phyloP scores from a whole-genome alignment of 2,888 invertebrate species.

The Eumacrocentrus americanus region DNA sequence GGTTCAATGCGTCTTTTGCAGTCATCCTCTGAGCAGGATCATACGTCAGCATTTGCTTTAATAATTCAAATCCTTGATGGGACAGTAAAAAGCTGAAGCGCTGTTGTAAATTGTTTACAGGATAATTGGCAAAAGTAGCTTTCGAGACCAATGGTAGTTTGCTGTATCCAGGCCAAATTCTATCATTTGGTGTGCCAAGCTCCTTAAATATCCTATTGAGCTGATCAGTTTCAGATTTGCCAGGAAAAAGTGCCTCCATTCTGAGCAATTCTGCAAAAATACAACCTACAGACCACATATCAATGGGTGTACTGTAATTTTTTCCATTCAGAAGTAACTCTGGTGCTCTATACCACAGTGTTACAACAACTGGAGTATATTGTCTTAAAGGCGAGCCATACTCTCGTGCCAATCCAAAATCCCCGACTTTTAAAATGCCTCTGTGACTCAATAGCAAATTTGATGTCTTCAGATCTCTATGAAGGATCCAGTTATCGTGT shows the following conservation, averaged over 20 bases:
- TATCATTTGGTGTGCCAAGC: conserved; percentile 94
- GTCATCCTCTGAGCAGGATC: conserved; percentile 86
- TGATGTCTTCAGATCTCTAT: conserved; percentile 97
- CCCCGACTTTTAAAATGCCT: conserved; percentile 82
- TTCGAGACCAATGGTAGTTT: conserved; percentile 92
- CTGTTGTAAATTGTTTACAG: conserved; percentile 79
- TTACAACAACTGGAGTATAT: conserved; percentile 97
- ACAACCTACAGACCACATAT: conserved; percentile 89
- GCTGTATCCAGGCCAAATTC: conserved; percentile 94
- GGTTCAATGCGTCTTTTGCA: conserved; percentile 86
- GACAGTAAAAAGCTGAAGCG: conserved; percentile 66
- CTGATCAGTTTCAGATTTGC: conserved; percentile 96
- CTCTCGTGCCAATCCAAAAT: conserved; percentile 97
- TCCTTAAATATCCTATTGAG: conserved; percentile 94
- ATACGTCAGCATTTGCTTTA: conserved; percentile 85
- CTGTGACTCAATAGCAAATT: conserved; percentile 95
- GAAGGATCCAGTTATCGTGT: conserved; percentile 99
- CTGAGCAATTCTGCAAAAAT: conserved; percentile 96
- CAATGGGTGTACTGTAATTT: conserved; percentile 95
- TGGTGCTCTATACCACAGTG: conserved; percentile 97
- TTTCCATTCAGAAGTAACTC: conserved; percentile 90
- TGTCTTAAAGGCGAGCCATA: conserved; percentile 96
- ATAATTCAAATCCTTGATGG: conserved; percentile 68
- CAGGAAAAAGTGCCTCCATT: conserved; percentile 96
- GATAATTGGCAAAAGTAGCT: conserved; percentile 90